These are phyloP conservation scores for Porites australiensis DNA, from an alignment of 64 coral and sea anemone species.

Conservation along the genomic window DNA sequence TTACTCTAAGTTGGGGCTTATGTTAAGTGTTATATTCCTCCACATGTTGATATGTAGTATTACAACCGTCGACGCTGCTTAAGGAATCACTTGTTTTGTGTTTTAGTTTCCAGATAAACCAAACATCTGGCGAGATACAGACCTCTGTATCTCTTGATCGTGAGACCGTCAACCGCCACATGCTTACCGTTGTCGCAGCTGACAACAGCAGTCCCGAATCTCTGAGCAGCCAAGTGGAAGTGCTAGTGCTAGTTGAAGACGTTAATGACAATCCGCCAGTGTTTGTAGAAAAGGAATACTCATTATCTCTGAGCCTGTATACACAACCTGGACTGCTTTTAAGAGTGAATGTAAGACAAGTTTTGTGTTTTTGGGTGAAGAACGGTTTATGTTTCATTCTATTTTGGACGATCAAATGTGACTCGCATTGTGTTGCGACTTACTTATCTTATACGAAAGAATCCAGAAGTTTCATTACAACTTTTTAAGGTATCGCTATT, in stretches of 20 bases:
- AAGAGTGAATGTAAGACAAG: not conserved
- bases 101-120: conserved; percentile 3
- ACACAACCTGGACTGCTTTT: not conserved
- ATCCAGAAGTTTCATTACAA: too few species aligned
- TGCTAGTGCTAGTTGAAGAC: not conserved
- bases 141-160: conserved; percentile 15
- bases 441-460: too few species aligned
- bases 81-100: not conserved
- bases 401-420: too few species aligned
- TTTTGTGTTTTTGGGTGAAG: not conserved
- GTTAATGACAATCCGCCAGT: conserved; percentile 28
- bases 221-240: not conserved
- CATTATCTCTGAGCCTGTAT: not conserved
- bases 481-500: too few species aligned
- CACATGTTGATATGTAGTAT: too few species aligned
- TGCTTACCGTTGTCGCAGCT: not conserved
- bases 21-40: too few species aligned
- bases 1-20: too few species aligned
- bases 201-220: too few species aligned
- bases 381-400: too few species aligned
- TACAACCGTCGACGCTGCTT: not conserved
- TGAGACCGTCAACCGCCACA: not conserved
- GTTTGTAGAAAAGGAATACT: not conserved
- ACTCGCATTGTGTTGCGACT: too few species aligned
- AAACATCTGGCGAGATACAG: not conserved